Evolutionary conservation across 1,140 invertebrate species (phyloP).

Genomic region (Triops cancriformis): DNA sequence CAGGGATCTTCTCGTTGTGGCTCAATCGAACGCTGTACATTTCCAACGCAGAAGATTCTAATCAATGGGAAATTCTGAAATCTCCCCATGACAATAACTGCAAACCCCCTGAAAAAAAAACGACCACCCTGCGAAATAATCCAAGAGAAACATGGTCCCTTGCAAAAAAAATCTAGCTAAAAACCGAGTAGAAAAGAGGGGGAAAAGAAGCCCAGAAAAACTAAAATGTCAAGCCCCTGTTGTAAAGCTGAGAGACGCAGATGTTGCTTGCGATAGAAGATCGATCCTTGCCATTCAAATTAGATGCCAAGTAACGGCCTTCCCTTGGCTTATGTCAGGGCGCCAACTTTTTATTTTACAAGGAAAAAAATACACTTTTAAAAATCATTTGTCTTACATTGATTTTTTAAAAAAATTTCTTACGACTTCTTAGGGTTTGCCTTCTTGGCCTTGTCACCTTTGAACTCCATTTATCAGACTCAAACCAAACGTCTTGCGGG

Average conservation of each 20-base stretch:
- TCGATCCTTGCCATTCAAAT: conserved; percentile 13
- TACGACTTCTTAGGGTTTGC: background rate
- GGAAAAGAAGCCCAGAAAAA: background rate
- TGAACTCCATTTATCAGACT: background rate
- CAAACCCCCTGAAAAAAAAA: background rate
- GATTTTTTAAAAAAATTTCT: too few species aligned
- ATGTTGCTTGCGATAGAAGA: conserved; percentile 6
- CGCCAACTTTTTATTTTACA: background rate
- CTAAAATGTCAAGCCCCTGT: background rate
- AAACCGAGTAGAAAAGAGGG: background rate
- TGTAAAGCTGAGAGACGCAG: conserved; percentile 12
- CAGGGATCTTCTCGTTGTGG: background rate
- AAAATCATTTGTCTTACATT: background rate
- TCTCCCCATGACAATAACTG: background rate
- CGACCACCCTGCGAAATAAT: background rate
- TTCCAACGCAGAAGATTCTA: background rate
- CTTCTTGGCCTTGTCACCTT: background rate
- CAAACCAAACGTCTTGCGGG: background rate
- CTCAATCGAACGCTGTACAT: background rate
- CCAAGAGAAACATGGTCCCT: background rate
- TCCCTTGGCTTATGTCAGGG: background rate
- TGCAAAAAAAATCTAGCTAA: background rate
- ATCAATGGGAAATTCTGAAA: background rate
- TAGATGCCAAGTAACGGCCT: conserved; percentile 12
- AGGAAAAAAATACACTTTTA: background rate